phyloP scores from a whole-genome alignment of 2,797 vertebrate genomes.

The Pangasius mekongensis region DNA sequence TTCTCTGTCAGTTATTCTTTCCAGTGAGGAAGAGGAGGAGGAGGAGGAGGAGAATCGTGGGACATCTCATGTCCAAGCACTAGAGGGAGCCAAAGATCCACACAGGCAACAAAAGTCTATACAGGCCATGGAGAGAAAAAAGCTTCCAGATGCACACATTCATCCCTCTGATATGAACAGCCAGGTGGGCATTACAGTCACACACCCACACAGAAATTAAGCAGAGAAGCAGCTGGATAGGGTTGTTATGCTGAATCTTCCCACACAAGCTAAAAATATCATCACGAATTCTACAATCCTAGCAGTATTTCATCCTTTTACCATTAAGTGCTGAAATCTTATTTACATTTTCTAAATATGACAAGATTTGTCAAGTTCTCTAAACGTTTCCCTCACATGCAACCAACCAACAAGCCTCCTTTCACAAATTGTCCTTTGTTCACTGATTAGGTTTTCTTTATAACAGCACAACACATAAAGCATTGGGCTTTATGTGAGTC shows the following conservation, averaged over 20 bases:
- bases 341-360: neutral
- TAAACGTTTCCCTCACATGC: neutral
- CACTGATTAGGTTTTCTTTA: neutral
- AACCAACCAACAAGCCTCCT: neutral
- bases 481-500: neutral
- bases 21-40: slow-evolving; percentile 84
- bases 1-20: slow-evolving; percentile 82
- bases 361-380: neutral
- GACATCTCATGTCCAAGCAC: slow-evolving; percentile 24
- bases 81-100: slow-evolving; percentile 51
- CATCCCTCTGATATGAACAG: neutral
- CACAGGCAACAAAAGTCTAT: slow-evolving; percentile 51
- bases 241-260: neutral
- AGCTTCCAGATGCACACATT: neutral
- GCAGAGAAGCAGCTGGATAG: neutral
- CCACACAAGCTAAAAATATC: neutral
- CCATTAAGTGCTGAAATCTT: neutral
- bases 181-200: slow-evolving; percentile 37
- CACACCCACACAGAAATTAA: neutral
- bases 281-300: neutral
- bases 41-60: slow-evolving; percentile 29
- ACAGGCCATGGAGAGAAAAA: slow-evolving; percentile 48
- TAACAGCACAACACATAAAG: neutral
- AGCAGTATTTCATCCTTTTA: neutral
- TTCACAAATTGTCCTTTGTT: neutral